Conservation (phyloP, 2,888 invertebrate species). For the Graphium colonna region DNA sequence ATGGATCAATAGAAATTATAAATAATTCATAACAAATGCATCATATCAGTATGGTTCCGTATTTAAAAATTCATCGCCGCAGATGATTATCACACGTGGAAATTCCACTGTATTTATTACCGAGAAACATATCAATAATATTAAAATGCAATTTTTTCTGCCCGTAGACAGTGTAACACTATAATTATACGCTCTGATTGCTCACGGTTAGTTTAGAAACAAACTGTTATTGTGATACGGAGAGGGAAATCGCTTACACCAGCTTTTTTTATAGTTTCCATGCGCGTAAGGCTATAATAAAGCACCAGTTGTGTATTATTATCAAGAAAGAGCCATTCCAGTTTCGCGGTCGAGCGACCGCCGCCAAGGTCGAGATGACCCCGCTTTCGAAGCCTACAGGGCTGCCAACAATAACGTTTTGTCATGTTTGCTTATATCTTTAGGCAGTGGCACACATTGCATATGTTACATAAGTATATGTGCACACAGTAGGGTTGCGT, state of each 20-base stretch:
- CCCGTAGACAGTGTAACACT: constrained; percentile 15
- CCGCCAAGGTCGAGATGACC: constrained; percentile 51
- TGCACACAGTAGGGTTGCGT: no score
- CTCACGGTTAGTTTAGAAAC: constrained; percentile 21
- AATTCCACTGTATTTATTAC: constrained; percentile 40
- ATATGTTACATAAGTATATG: not conserved
- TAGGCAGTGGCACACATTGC: not conserved
- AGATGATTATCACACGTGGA: constrained; percentile 44
- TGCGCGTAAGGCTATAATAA: constrained; percentile 21
- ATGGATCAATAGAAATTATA: constrained; percentile 8
- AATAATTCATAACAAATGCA: constrained; percentile 14
- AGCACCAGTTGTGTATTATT: constrained; percentile 12
- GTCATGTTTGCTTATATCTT: not conserved
- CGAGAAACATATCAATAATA: constrained; percentile 28
- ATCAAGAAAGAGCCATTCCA: constrained; percentile 39
- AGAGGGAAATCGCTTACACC: constrained; percentile 19
- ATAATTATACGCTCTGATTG: constrained; percentile 29
- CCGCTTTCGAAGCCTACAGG: constrained; percentile 46
- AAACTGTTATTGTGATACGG: constrained; percentile 1
- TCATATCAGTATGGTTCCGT: constrained; percentile 27
- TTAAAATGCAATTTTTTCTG: not conserved
- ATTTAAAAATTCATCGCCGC: constrained; percentile 34
- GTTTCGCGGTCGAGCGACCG: constrained; percentile 37
- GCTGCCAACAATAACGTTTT: constrained; percentile 33
- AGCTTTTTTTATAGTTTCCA: no score